Evolutionary conservation across 2,888 invertebrate genomes (phyloP).

Genomic region (Lissonota sp.): DNA sequence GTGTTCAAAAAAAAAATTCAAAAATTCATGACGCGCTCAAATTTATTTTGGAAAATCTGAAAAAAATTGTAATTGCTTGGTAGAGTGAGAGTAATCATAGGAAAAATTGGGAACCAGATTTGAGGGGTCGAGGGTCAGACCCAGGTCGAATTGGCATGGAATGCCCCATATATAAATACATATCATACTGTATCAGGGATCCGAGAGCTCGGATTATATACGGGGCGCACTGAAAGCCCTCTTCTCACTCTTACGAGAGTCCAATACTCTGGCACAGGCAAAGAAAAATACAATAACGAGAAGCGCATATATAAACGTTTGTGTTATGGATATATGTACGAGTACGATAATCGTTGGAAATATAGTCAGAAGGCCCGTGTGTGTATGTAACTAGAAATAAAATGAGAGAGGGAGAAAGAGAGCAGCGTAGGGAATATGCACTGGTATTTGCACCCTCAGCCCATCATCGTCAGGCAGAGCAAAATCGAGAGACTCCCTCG

Average conservation of each 20-base stretch:
- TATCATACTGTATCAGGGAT: constrained; percentile 31
- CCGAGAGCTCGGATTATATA: constrained; percentile 52
- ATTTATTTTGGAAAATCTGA: too few species aligned
- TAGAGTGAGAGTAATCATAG: too few species aligned
- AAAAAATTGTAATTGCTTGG: too few species aligned
- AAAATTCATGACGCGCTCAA: too few species aligned
- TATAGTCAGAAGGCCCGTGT: constrained; percentile 38
- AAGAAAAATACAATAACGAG: constrained; percentile 55
- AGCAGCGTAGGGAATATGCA: constrained; percentile 42
- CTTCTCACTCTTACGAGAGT: constrained; percentile 34
- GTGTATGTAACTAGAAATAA: constrained; percentile 23
- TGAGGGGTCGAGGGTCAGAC: too few species aligned
- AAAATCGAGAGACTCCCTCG: constrained; percentile 38
- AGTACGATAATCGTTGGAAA: constrained; percentile 63
- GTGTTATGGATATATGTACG: constrained; percentile 4
- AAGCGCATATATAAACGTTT: constrained; percentile 26
- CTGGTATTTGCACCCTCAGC: constrained; percentile 33
- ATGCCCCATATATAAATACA: constrained; percentile 38
- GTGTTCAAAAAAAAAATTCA: too few species aligned
- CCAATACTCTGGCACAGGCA: constrained; percentile 11
- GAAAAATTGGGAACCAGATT: too few species aligned
- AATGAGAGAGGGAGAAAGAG: constrained; percentile 4
- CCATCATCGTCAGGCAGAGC: constrained; percentile 2
- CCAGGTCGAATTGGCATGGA: too few species aligned
- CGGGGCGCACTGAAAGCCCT: constrained; percentile 54